Percentiles rank a stretch among this genome's conserved stretches.
phyloP scores from a whole-genome alignment of 2,113 vertebrate species.

The Malaclemys terrapin region DNA sequence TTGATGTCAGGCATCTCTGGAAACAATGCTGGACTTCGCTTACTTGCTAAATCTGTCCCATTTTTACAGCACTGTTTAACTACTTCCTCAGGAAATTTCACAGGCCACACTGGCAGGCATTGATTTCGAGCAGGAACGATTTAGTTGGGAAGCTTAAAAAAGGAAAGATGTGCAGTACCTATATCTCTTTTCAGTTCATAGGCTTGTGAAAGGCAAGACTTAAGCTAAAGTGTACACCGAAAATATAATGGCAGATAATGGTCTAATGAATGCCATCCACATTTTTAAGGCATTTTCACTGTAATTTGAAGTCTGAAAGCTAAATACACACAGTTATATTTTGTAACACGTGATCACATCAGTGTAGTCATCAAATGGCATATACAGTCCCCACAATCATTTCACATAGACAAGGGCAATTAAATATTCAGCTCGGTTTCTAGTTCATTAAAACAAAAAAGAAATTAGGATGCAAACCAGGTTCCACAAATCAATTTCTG shows the following conservation, averaged over 20 bases:
- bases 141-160: slow-evolving; percentile 70
- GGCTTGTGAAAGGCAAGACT: not conserved
- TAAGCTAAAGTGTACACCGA: not conserved
- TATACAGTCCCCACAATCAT: not conserved
- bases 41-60: slow-evolving; percentile 56
- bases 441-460: not conserved
- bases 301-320: not conserved
- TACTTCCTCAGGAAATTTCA: slow-evolving; percentile 79
- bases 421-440: not conserved
- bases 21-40: slow-evolving; percentile 45
- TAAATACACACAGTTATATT: not conserved
- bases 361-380: not conserved
- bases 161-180: slow-evolving; percentile 74
- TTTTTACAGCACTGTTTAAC: slow-evolving; percentile 70
- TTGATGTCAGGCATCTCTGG: slow-evolving; percentile 12
- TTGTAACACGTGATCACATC: fast-evolving
- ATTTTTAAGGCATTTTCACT: slow-evolving; percentile 23
- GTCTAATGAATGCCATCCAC: slow-evolving; percentile 40
- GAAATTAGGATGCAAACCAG: not conserved
- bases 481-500: not conserved
- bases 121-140: slow-evolving; percentile 77
- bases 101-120: slow-evolving; percentile 58
- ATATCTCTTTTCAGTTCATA: slow-evolving; percentile 39
- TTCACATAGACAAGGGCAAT: not conserved
- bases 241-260: not conserved